Conservation (phyloP, 2,113 vertebrate species). For the Perca schrenkii region DNA sequence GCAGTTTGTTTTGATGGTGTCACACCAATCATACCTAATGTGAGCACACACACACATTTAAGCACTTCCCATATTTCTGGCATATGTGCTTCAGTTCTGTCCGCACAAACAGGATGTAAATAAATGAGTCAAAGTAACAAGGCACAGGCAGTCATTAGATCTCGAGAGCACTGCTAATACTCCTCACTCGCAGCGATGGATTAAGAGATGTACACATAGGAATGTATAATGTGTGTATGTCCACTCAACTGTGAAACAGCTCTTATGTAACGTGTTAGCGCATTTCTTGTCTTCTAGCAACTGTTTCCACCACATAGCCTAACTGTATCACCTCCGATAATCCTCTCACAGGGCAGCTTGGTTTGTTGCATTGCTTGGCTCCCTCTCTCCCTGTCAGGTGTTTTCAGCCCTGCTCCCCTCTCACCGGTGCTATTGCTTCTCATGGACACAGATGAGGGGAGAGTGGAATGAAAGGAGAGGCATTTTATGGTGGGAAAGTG, state of each 20-base stretch:
- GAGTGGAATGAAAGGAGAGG: slow-evolving; percentile 41
- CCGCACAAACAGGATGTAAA: slow-evolving; percentile 50
- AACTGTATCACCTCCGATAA: slow-evolving; percentile 4
- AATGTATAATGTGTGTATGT: slow-evolving; percentile 37
- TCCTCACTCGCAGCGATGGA: not conserved
- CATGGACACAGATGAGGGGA: slow-evolving; percentile 20
- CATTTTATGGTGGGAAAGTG: slow-evolving; percentile 32
- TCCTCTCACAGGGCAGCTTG: slow-evolving; percentile 18
- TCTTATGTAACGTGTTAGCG: slow-evolving; percentile 53
- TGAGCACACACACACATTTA: not conserved
- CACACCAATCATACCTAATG: not conserved
- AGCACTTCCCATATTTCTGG: slow-evolving; percentile 1
- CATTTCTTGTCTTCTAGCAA: slow-evolving; percentile 24
- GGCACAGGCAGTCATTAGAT: slow-evolving; percentile 6
- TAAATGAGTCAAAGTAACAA: slow-evolving; percentile 19
- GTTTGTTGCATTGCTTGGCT: slow-evolving; percentile 16
- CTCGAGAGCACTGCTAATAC: not conserved
- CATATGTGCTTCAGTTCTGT: not conserved
- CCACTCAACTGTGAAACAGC: slow-evolving; percentile 9
- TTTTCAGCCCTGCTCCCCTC: slow-evolving; percentile 28
- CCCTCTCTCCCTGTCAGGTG: slow-evolving; percentile 22
- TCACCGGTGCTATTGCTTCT: slow-evolving; percentile 30
- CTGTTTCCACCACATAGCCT: slow-evolving; percentile 26
- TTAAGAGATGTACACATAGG: slow-evolving; percentile 25
- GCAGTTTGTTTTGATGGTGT: slow-evolving; percentile 34